phyloP scores from a whole-genome alignment of 2,797 vertebrate genomes.

The Muscicapa comitata region DNA sequence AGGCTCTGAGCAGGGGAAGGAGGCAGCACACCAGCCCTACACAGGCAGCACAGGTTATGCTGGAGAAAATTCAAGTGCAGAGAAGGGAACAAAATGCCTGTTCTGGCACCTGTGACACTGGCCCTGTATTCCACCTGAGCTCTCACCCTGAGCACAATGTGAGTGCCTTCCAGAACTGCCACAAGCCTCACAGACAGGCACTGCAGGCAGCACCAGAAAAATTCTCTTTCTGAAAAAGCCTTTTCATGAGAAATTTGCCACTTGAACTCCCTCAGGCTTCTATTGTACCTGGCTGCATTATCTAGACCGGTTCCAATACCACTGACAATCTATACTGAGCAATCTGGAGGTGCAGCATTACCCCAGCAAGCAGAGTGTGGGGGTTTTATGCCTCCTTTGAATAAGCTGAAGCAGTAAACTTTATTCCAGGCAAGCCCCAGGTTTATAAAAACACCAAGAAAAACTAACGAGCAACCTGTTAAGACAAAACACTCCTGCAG shows the following conservation, averaged over 20 bases:
- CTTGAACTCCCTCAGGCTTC: neutral
- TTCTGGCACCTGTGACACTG: neutral
- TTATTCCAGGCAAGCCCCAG: neutral
- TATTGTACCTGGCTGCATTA: neutral
- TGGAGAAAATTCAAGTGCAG: neutral
- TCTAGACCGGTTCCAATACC: rapidly evolving
- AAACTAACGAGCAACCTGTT: neutral
- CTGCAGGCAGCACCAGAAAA: neutral
- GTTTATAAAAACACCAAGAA: neutral
- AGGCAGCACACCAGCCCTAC: neutral
- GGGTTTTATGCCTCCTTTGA: neutral
- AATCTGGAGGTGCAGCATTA: neutral
- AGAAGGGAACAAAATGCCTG: neutral
- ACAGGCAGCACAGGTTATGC: neutral
- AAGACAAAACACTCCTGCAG: neutral
- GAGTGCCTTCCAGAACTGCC: neutral
- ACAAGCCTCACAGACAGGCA: neutral
- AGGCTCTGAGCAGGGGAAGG: neutral
- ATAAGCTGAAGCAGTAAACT: neutral
- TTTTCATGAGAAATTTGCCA: neutral
- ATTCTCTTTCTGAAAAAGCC: neutral
- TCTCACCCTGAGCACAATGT: rapidly evolving
- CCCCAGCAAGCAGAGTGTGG: neutral
- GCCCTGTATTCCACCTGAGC: neutral
- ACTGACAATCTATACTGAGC: neutral